These are phyloP conservation scores for Drosophila testacea DNA, from an alignment of 2,888 invertebrate species.

Conservation along the genomic window DNA sequence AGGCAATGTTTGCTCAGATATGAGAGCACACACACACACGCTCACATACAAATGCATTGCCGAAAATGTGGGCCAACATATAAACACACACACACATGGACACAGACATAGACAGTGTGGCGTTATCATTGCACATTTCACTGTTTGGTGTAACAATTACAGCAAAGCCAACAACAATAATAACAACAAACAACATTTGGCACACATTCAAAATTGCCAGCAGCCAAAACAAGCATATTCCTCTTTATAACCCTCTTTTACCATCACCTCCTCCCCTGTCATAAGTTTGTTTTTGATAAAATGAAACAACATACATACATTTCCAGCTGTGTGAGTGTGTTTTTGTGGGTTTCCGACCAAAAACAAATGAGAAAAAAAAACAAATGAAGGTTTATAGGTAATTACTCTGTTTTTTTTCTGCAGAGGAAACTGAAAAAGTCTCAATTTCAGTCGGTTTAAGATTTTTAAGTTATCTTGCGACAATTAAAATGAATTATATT, in stretches of 20 bases:
- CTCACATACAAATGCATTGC: slow-evolving; percentile 12
- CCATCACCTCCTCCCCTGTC: slow-evolving; percentile 33
- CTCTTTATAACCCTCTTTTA: not conserved
- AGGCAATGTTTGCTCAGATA: slow-evolving; percentile 34
- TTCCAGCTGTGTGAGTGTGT: slow-evolving; percentile 10
- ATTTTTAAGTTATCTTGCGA: not conserved
- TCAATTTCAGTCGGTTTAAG: not conserved
- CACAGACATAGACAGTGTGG: slow-evolving; percentile 53
- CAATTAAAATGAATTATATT: not conserved
- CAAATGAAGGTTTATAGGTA: slow-evolving; percentile 53
- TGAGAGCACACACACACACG: slow-evolving; percentile 32
- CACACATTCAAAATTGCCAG: slow-evolving; percentile 74
- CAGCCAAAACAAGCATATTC: slow-evolving; percentile 68
- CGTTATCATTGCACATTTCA: slow-evolving; percentile 78
- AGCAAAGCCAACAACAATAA: slow-evolving; percentile 52
- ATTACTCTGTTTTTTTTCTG: slow-evolving; percentile 53
- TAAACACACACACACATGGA: not conserved
- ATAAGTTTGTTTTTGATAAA: slow-evolving; percentile 73
- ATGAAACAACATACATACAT: slow-evolving; percentile 62
- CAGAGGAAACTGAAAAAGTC: not conserved
- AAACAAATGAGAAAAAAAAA: slow-evolving; percentile 23
- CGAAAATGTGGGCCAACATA: slow-evolving; percentile 53
- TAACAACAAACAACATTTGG: slow-evolving; percentile 60
- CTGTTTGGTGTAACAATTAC: slow-evolving; percentile 79
- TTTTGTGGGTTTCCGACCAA: slow-evolving; percentile 23